These are phyloP conservation scores for Artemia sp. DNA, from an alignment of 2,888 invertebrate genomes.

Conservation along the genomic window DNA sequence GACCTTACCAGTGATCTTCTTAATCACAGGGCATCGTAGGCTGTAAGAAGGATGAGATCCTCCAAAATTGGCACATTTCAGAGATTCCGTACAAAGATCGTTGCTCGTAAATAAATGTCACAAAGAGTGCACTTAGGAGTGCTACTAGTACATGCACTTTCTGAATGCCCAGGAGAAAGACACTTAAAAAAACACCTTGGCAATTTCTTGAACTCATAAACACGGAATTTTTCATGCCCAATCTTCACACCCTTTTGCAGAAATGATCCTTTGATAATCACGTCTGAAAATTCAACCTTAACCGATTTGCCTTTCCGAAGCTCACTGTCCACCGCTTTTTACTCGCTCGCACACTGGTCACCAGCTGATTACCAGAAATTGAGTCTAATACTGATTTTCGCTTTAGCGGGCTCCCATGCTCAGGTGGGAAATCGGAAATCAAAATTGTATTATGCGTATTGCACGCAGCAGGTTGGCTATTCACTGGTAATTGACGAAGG, in stretches of 20 bases:
- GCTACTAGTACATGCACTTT: no score
- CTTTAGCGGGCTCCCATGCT: no score
- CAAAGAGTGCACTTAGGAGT: neutral
- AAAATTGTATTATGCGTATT: no score
- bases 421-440: no score
- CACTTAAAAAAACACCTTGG: neutral
- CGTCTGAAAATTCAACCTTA: slow-evolving; percentile 3
- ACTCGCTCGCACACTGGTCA: slow-evolving; percentile 8
- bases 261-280: neutral
- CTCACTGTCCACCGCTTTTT: slow-evolving; percentile 4
- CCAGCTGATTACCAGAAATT: slow-evolving; percentile 7
- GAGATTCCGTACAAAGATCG: slow-evolving; percentile 9
- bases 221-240: neutral
- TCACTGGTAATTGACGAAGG: no score
- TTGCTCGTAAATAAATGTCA: neutral
- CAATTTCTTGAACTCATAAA: slow-evolving; percentile 9
- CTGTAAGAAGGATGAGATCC: neutral
- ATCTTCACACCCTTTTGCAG: neutral
- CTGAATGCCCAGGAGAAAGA: no score
- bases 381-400: neutral
- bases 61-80: neutral
- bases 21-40: no score
- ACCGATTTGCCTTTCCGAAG: slow-evolving; percentile 3
- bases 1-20: no score
- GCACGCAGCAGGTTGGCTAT: no score